A percentile compares a stretch with the other conserved stretches of the same genome.
These are phyloP conservation scores for Agonum fuliginosum DNA, from an alignment of 2,888 invertebrate species.

Conservation along the genomic window DNA sequence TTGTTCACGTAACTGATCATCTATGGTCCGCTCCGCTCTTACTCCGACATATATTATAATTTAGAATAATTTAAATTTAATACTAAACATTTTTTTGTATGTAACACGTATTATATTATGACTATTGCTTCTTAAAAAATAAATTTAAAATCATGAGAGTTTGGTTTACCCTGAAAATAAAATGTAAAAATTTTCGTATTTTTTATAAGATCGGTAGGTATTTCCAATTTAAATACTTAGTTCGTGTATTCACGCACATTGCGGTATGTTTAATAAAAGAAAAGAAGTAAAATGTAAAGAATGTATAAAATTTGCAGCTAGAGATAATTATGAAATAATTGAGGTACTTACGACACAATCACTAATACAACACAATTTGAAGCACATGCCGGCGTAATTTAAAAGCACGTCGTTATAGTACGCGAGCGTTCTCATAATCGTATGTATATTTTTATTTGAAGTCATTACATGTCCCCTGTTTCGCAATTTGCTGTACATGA, in stretches of 20 bases:
- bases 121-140: too few relatives aligned
- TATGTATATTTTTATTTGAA: constrained; percentile 52
- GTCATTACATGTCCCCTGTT: constrained; percentile 47
- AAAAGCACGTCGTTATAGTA: constrained; percentile 33
- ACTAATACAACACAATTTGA: constrained; percentile 42
- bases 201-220: too few relatives aligned
- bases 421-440: constrained; percentile 32
- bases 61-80: too few relatives aligned
- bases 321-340: constrained; percentile 41
- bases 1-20: too few relatives aligned
- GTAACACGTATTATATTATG: too few relatives aligned
- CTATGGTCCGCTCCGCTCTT: too few relatives aligned
- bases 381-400: constrained; percentile 28
- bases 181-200: too few relatives aligned
- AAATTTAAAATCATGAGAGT: too few relatives aligned
- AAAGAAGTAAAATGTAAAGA: constrained; percentile 13
- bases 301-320: not conserved
- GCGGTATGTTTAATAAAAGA: not conserved
- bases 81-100: too few relatives aligned
- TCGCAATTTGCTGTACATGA: constrained; percentile 44
- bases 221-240: too few relatives aligned
- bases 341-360: constrained; percentile 37
- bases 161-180: too few relatives aligned
- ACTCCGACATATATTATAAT: too few relatives aligned
- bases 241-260: not conserved